These are phyloP conservation scores for Drosophila triauraria DNA, from an alignment of 1,140 invertebrate species.

Conservation along the genomic window DNA sequence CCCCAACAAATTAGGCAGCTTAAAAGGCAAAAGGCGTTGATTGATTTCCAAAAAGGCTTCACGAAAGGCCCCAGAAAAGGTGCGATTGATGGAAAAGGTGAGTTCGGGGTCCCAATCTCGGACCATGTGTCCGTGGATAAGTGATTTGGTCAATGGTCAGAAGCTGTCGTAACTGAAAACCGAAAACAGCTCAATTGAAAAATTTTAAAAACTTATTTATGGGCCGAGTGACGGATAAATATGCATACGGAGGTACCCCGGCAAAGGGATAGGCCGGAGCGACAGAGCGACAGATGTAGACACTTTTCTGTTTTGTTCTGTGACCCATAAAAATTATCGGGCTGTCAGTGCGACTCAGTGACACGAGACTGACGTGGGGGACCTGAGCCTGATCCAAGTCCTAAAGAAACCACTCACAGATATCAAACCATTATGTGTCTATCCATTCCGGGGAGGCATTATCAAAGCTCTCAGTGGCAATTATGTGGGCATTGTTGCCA, in stretches of 20 bases:
- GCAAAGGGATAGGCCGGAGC: conserved; percentile 18
- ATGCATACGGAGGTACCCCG: conserved; percentile 7
- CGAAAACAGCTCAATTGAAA: conserved; percentile 53
- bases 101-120: conserved; percentile 20
- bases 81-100: conserved; percentile 24
- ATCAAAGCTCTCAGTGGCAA: conserved; percentile 57
- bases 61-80: conserved; percentile 9
- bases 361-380: conserved; percentile 31
- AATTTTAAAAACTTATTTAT: conserved; percentile 38
- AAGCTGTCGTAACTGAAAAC: conserved; percentile 45
- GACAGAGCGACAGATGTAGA: conserved; percentile 41
- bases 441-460: conserved; percentile 38
- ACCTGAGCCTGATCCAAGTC: background rate
- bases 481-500: conserved; percentile 60
- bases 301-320: conserved; percentile 31
- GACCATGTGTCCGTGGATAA: conserved; percentile 16
- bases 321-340: conserved; percentile 54
- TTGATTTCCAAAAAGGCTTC: conserved; percentile 69
- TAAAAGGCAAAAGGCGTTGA: conserved; percentile 68
- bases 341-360: conserved; percentile 49
- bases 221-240: conserved; percentile 34
- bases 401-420: conserved; percentile 39
- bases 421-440: conserved; percentile 43
- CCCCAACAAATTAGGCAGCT: conserved; percentile 68
- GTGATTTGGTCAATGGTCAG: conserved; percentile 49